These are phyloP conservation scores for Bubalus kerabau DNA, from an alignment of 2,113 vertebrate species.

Conservation along the genomic window DNA sequence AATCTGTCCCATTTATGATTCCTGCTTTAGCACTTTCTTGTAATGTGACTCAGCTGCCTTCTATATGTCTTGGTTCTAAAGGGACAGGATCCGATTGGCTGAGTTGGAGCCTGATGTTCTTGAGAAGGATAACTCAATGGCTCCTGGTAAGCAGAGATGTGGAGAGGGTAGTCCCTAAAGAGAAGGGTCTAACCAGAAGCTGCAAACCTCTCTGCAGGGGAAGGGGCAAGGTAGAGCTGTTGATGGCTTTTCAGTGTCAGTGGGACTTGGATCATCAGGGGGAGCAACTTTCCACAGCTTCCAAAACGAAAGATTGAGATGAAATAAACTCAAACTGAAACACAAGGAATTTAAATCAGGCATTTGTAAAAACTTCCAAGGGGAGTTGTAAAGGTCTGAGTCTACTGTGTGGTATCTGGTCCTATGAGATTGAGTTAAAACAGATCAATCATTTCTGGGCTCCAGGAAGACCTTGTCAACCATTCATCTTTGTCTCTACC, in stretches of 20 bases:
- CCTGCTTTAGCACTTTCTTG: background rate
- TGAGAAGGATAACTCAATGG: background rate
- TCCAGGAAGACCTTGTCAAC: background rate
- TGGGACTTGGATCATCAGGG: background rate
- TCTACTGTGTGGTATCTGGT: background rate
- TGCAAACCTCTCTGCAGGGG: background rate
- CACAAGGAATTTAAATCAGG: background rate
- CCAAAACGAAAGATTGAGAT: background rate
- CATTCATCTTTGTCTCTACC: background rate
- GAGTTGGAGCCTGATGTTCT: background rate
- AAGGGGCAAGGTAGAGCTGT: background rate
- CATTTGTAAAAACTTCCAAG: background rate
- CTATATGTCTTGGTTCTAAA: background rate
- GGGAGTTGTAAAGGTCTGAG: background rate
- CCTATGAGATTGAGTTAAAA: background rate
- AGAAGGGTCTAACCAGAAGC: background rate
- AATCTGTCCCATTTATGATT: background rate
- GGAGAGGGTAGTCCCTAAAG: background rate
- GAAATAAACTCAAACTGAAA: background rate
- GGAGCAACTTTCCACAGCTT: background rate
- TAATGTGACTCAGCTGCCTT: background rate
- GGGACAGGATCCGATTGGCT: background rate
- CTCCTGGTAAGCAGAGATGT: background rate
- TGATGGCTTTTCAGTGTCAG: background rate
- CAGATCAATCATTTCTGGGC: background rate